Conservation (phyloP, 2,113 vertebrate species). For the Numida meleagris region DNA sequence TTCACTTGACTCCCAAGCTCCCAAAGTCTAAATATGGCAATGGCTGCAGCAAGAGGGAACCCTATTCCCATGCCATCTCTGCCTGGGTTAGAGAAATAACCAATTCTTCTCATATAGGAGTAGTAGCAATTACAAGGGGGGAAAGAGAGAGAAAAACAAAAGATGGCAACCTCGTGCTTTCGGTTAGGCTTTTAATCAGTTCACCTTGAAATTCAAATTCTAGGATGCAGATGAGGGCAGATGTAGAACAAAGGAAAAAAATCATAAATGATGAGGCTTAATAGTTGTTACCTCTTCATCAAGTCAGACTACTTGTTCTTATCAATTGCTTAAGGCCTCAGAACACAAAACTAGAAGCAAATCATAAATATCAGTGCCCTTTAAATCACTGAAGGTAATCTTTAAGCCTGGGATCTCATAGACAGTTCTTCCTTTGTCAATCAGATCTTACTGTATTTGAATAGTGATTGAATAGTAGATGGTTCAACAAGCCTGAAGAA, state of each 20-base stretch:
- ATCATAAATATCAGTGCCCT: no score
- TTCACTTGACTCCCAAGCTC: background rate
- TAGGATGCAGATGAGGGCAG: background rate
- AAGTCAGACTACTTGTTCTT: background rate
- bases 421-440: background rate
- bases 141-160: background rate
- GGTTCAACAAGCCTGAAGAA: background rate
- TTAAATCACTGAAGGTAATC: background rate
- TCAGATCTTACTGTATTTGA: slow-evolving; percentile 12
- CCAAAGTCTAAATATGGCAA: background rate
- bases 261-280: background rate
- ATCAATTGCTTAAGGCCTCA: background rate
- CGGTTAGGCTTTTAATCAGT: background rate
- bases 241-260: background rate
- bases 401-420: background rate
- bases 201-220: background rate
- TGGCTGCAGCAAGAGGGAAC: background rate
- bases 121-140: background rate
- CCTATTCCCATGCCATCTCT: background rate
- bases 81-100: background rate
- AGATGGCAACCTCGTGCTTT: background rate
- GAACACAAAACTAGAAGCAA: no score
- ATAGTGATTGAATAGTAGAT: background rate
- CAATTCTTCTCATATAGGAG: background rate
- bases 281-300: background rate